phyloP scores from a whole-genome alignment of 2,888 invertebrate genomes.

The Phalera bucephala region DNA sequence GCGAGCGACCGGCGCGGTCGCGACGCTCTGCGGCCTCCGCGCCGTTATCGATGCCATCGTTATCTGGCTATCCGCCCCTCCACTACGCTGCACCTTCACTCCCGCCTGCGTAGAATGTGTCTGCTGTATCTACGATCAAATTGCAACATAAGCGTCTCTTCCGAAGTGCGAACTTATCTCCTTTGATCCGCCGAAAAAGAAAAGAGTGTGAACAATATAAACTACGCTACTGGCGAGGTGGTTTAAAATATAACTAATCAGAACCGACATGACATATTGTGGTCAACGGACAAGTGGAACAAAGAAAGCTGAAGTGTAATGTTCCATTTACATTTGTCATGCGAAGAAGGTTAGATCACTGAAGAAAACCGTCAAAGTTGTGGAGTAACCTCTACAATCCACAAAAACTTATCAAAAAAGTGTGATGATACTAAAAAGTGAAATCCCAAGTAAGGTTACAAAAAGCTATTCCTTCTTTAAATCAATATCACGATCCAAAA shows the following conservation, averaged over 20 bases:
- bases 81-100: conserved; percentile 49
- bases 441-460: too few relatives aligned
- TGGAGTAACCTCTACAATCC: too few relatives aligned
- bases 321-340: conserved; percentile 29
- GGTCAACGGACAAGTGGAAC: conserved; percentile 44
- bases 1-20: conserved; percentile 12
- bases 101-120: conserved; percentile 19
- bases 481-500: too few relatives aligned
- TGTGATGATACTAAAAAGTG: too few relatives aligned
- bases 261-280: conserved; percentile 41
- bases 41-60: conserved; percentile 65
- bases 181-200: conserved; percentile 8
- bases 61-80: conserved; percentile 70
- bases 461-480: too few relatives aligned
- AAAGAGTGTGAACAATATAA: conserved; percentile 2
- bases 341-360: too few relatives aligned
- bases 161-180: conserved; percentile 13
- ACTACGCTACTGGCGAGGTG: conserved; percentile 7
- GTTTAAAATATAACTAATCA: conserved; percentile 32
- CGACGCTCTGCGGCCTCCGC: conserved; percentile 45
- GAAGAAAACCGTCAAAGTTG: too few relatives aligned
- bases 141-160: conserved; percentile 22
- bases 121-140: conserved; percentile 38
- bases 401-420: too few relatives aligned
- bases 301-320: conserved; percentile 41